These are phyloP conservation scores for Plecotus auritus DNA, from an alignment of 2,113 vertebrate genomes.

Conservation along the genomic window DNA sequence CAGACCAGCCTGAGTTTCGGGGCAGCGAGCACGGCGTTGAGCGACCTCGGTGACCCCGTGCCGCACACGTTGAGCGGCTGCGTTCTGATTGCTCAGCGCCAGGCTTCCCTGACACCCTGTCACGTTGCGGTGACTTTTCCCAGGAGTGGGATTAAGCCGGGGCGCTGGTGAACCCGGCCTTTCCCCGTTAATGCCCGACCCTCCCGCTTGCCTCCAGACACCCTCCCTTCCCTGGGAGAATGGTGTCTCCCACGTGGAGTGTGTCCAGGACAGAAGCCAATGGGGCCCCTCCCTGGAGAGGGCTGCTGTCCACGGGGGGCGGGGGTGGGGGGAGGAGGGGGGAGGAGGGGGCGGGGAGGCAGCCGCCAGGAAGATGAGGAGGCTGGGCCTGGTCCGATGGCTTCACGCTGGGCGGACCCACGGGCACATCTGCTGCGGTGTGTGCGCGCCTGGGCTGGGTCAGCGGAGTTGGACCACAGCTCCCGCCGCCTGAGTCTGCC, in stretches of 20 bases:
- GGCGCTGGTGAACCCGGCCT: not conserved
- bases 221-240: not conserved
- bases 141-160: conserved; percentile 53
- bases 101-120: not conserved
- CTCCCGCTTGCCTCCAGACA: not conserved
- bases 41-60: not conserved
- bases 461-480: accelerated
- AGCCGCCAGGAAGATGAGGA: accelerated
- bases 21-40: not conserved
- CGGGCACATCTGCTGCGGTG: not conserved
- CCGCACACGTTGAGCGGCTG: accelerated
- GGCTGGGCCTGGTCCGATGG: not conserved
- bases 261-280: accelerated
- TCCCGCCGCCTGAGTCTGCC: accelerated
- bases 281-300: accelerated
- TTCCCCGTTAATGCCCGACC: not conserved
- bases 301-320: accelerated
- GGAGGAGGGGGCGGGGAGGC: not conserved
- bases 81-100: conserved; percentile 52
- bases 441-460: not conserved
- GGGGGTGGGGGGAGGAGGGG: no score
- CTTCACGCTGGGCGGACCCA: accelerated
- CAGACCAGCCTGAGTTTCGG: not conserved
- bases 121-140: conserved; percentile 56
- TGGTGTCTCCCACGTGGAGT: not conserved